Base-by-base conservation (phyloP, 2,113 vertebrate species). In the Bombycilla garrulus region DNA sequence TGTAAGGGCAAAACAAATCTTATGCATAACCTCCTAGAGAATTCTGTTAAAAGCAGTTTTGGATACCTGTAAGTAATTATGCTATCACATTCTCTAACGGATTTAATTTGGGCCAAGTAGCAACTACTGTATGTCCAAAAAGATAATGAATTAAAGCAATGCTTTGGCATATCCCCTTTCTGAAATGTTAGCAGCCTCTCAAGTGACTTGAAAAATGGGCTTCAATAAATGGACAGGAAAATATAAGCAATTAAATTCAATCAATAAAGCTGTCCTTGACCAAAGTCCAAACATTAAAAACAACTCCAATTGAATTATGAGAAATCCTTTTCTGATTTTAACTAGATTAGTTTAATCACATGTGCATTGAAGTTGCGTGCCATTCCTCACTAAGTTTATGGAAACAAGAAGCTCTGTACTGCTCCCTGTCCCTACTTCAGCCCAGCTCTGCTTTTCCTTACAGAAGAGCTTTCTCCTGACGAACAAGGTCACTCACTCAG, bases 121-220 rank as follows among this genome's bases (percentile, higher is more conserved):
- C 97, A 97, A 97, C 97, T 97, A 96, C 96, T 95, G 93, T 93
- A 94, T 96, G 92, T 97, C 97, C 96, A 96, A 97, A 83, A 97
- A 97, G 97, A 98, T 98, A 98, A 98, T 98, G 98, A 98, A 98
- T 98, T 98, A 98, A 98, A 98, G 93, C 96, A 95, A 97, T 95
- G 90, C 97, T 97, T 95, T 96, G 96, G 90, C 96, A 96, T 98
- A 97, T 98, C 97, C 95, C 92, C 96, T 98, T 98, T 98, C 98
- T 97, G 96, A 98, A 98, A 97, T 92, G 90, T 94, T 96, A 98
- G 96, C 96, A 95, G 96, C 92, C 97, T 98, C 97, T 98, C 96
- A 95, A 97, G 85, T 94, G 95, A 92, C 95, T 98, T 98, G 97
- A 97, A 98, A 97, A 97, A 97, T 91, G 96, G 95, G 95, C 94